Percentiles rank a stretch among this genome's conserved stretches.
These are phyloP conservation scores for Danio albolineatus DNA, from an alignment of 2,797 vertebrate genomes.

Conservation along the genomic window DNA sequence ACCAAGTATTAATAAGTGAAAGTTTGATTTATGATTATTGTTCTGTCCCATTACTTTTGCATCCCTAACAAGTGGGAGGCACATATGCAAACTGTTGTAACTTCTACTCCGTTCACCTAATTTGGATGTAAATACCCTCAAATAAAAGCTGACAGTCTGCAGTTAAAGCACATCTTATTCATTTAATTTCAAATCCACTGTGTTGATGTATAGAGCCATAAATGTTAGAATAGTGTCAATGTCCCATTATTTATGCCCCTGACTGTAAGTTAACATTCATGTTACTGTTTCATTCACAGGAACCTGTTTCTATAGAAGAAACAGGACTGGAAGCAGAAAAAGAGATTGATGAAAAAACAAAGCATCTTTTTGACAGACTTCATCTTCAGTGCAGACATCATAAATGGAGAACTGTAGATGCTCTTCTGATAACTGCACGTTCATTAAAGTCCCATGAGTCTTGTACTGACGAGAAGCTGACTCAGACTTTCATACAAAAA, in stretches of 20 bases:
- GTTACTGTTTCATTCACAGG: conserved; percentile 17
- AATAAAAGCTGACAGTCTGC: too few relatives aligned
- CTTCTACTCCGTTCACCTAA: too few relatives aligned
- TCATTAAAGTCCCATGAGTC: background rate
- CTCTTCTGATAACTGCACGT: conserved; percentile 15
- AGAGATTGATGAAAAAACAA: conserved; percentile 65
- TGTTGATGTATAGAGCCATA: too few relatives aligned
- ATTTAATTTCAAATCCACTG: too few relatives aligned
- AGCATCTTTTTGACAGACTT: conserved; percentile 54
- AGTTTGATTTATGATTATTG: conserved; percentile 9
- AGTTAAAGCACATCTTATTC: too few relatives aligned
- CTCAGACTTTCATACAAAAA: background rate
- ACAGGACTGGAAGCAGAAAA: background rate
- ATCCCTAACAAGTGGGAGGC: too few relatives aligned
- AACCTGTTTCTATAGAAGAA: background rate
- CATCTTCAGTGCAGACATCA: background rate
- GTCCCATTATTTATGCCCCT: too few relatives aligned
- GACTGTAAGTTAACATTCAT: background rate
- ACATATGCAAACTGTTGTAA: too few relatives aligned
- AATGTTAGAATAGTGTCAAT: too few relatives aligned
- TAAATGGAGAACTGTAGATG: conserved; percentile 9
- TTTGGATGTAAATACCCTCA: too few relatives aligned
- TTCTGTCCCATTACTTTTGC: conserved; percentile 5
- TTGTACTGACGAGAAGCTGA: conserved; percentile 8
- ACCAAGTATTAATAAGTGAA: conserved; percentile 20